phyloP scores from a whole-genome alignment of 2,797 vertebrate genomes.

The Nyctalus aviator region DNA sequence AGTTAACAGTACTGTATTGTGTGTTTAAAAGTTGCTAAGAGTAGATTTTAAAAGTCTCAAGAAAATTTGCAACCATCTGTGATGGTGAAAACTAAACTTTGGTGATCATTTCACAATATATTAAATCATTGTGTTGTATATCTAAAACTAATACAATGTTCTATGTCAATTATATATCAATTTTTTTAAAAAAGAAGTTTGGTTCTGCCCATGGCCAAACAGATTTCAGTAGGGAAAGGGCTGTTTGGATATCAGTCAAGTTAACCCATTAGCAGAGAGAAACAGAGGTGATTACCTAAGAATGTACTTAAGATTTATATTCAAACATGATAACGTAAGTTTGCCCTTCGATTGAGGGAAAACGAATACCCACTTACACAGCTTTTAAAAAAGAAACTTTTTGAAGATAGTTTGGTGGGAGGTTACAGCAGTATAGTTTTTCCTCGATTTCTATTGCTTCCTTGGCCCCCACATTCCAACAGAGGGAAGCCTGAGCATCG shows the following conservation, averaged over 20 bases:
- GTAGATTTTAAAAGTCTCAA: not conserved
- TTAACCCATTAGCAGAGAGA: not conserved
- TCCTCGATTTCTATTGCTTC: slow-evolving; percentile 12
- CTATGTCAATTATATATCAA: not conserved
- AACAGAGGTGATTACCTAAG: not conserved
- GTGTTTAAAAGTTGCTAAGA: not conserved
- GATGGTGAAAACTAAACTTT: not conserved
- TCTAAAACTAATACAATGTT: not conserved
- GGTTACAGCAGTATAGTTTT: not conserved
- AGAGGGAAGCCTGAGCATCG: slow-evolving; percentile 91
- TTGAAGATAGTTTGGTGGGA: not conserved
- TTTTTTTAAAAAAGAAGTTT: not conserved
- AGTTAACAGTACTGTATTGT: not conserved
- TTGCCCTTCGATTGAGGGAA: slow-evolving; percentile 4
- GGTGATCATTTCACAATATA: not conserved
- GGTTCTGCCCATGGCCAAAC: not conserved
- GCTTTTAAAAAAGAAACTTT: not conserved
- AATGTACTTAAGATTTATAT: not conserved
- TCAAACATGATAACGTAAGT: slow-evolving; percentile 5
- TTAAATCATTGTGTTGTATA: not conserved
- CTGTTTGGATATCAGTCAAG: not conserved
- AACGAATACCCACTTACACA: not conserved
- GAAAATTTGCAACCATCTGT: not conserved
- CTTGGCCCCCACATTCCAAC: not conserved
- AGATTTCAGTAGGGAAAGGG: not conserved